Conservation (phyloP, 2,888 invertebrate genomes). For the Athalia circularis region DNA sequence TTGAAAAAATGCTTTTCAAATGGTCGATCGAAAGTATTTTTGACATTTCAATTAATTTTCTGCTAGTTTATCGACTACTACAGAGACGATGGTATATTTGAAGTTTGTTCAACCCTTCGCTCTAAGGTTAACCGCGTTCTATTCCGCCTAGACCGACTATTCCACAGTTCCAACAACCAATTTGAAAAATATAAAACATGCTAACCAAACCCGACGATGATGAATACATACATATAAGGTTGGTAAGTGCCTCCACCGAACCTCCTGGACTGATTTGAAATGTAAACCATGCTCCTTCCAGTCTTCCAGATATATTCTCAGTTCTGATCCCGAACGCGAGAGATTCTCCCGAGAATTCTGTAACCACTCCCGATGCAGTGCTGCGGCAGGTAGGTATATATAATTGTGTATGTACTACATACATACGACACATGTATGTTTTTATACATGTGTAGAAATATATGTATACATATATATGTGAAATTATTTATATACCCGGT, state of each 20-base stretch:
- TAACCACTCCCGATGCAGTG: not conserved
- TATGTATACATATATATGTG: conserved; percentile 58
- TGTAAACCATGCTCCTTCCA: conserved; percentile 63
- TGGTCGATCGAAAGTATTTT: too few species aligned
- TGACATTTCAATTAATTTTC: too few species aligned
- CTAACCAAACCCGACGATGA: not conserved
- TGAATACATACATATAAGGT: conserved; percentile 35
- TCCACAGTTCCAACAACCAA: too few species aligned
- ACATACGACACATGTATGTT: too few species aligned
- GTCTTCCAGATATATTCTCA: conserved; percentile 9
- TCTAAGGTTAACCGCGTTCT: too few species aligned
- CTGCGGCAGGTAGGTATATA: not conserved
- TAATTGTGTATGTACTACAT: not conserved
- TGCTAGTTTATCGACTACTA: too few species aligned
- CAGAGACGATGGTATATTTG: too few species aligned
- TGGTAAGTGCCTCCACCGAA: conserved; percentile 22
- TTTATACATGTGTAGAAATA: too few species aligned
- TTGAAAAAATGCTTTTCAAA: too few species aligned
- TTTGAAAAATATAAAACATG: not conserved
- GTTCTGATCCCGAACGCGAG: conserved; percentile 7
- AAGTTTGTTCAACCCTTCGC: too few species aligned
- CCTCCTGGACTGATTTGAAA: conserved; percentile 70
- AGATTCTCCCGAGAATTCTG: not conserved
- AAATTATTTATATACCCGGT: conserved; percentile 63
- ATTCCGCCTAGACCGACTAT: too few species aligned